Conservation (phyloP, 2,113 vertebrate species). For the Corythoichthys haematopterus region DNA sequence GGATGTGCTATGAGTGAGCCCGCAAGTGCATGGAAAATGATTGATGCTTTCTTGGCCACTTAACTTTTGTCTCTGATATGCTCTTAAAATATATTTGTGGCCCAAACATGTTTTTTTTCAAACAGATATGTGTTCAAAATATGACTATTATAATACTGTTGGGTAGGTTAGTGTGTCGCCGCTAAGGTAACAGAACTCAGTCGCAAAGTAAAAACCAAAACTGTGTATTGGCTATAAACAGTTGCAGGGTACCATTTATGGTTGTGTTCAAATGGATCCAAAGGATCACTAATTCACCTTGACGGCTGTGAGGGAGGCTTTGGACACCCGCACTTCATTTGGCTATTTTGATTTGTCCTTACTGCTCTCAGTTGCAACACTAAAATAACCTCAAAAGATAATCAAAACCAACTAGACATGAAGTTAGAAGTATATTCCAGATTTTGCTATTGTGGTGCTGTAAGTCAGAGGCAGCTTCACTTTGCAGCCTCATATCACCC, state of each 20-base stretch:
- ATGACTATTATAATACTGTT: no score
- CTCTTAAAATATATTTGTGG: no score
- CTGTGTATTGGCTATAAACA: slow-evolving; percentile 1
- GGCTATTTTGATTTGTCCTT: background rate
- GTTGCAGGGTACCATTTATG: background rate
- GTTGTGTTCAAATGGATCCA: slow-evolving; percentile 1
- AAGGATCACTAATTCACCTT: slow-evolving; percentile 5
- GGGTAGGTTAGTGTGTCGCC: background rate
- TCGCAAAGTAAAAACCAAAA: no score
- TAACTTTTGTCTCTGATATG: no score
- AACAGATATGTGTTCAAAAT: no score
- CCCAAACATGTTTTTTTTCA: no score
- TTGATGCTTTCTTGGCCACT: no score
- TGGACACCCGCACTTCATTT: background rate
- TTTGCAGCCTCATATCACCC: background rate
- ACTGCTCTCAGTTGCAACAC: background rate
- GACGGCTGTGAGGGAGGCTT: slow-evolving; percentile 2
- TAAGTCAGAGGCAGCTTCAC: slow-evolving; percentile 10
- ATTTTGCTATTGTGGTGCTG: slow-evolving; percentile 7
- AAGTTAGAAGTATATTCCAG: background rate
- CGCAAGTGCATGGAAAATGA: no score
- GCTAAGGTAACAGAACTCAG: no score
- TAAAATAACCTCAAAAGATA: background rate
- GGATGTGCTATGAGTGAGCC: no score
- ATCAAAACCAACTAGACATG: background rate